Base-by-base conservation (phyloP, 1,140 invertebrate species). In the Hesperophylax magnus region DNA sequence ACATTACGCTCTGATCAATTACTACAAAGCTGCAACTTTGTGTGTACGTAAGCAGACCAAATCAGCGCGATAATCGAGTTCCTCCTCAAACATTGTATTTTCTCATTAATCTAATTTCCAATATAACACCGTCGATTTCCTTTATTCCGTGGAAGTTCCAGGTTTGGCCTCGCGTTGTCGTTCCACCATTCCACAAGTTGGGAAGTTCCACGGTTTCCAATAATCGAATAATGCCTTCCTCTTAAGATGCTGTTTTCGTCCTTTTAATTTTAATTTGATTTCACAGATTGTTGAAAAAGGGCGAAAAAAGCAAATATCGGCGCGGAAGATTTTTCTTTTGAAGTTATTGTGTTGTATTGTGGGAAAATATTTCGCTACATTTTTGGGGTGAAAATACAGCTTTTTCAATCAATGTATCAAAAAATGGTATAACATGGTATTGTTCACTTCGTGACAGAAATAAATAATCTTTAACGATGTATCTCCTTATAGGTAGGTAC, bases 41-140 rank as follows among this genome's bases (percentile, higher is more conserved):
- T 47, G 6, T 47, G 0, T 14, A 61, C 20, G 58, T 24, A 1
- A n/a, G 24, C 58, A 61, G 24, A 61, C 58, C 58, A 20, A 61
- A 61, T 47, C 39, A 47, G 39, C 39, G 39, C 0, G 15, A 61
- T 24, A 61, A 61, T 61, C 24, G 18, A 20, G 24, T 61, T 61
- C 18, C 58, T 3, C 15, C 20, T 61, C 20, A 61, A 61, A 61
- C 58, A 61, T 61, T 18, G 18, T 18, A 8, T 20, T 22, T 24
- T 24, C 17, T 61, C 58, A 61, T 61, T 61, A 61, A 61, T 61
- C 58, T 61, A 61, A 61, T 61, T 61, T 20, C 20, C 18, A 61
- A 61, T 61, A 61, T 60, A 18, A 60, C 14, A 18, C 14, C 56
- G 56, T 20, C 56, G 56, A 60, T 60, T 60, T 22, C 56, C 56